These are phyloP conservation scores for Alviniconcha marisindica DNA, from an alignment of 1,140 invertebrate genomes.

Conservation along the genomic window DNA sequence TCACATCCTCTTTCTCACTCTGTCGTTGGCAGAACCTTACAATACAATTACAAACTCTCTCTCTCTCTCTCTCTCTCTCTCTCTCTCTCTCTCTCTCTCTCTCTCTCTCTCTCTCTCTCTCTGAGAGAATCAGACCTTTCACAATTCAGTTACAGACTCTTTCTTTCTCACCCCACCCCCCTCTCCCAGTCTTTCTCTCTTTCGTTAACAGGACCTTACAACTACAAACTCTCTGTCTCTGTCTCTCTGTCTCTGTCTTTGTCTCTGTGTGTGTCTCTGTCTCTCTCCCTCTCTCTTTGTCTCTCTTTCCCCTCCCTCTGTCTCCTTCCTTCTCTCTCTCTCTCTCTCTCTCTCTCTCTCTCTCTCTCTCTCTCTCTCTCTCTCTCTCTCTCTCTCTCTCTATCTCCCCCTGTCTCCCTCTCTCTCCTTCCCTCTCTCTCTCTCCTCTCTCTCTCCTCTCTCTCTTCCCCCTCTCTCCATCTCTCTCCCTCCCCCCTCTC, in stretches of 20 bases:
- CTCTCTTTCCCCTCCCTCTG: not conserved
- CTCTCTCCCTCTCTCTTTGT: not conserved
- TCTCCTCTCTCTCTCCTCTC: not conserved
- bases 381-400: not conserved
- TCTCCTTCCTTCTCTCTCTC: not conserved
- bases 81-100: not conserved
- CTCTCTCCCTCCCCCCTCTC: not conserved
- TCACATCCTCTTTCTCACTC: no score
- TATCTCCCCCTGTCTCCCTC: not conserved
- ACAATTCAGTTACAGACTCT: no score
- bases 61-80: not conserved
- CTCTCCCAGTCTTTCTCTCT: no score
- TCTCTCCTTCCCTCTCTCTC: constrained; percentile 19
- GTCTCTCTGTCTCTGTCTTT: not conserved
- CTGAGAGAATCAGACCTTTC: no score
- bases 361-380: not conserved
- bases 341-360: not conserved
- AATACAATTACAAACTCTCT: no score
- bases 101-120: not conserved
- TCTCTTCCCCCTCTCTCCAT: not conserved
- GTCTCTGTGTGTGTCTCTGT: not conserved
- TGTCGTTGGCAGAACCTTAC: no score
- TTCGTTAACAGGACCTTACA: no score
- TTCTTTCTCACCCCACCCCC: no score
- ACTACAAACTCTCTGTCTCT: no score